Conservation (phyloP, 2,113 vertebrate species). For the Paraplagusia blochii region DNA sequence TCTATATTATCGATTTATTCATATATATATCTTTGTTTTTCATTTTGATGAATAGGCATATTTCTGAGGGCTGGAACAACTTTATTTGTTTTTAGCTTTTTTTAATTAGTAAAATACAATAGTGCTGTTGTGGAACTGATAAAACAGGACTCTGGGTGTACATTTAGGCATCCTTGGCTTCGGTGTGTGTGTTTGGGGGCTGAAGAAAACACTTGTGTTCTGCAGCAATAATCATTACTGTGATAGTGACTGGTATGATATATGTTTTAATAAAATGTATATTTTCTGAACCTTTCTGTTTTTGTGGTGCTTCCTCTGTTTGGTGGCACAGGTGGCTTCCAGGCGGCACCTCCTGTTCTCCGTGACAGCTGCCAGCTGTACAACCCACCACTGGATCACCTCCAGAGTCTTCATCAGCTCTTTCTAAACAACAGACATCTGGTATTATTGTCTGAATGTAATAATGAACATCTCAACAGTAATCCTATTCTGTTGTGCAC, state of each 20-base stretch:
- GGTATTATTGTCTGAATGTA: background rate
- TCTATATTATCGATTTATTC: no score
- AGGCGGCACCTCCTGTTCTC: slow-evolving; percentile 67
- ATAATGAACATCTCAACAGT: background rate
- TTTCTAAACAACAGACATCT: slow-evolving; percentile 9
- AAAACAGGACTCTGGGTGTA: no score
- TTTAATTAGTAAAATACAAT: no score
- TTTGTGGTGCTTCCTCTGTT: slow-evolving; percentile 16
- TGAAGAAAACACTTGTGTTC: background rate
- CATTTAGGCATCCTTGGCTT: background rate
- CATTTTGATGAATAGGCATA: no score
- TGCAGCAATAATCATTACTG: background rate
- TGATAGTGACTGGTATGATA: background rate
- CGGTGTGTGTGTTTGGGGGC: background rate
- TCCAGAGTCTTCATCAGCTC: slow-evolving; percentile 30
- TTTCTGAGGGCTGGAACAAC: no score
- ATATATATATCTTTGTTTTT: no score
- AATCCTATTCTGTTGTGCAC: no score
- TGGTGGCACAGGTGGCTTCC: slow-evolving; percentile 31
- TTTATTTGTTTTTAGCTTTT: no score
- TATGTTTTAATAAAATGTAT: background rate
- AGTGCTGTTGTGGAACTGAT: no score
- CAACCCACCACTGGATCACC: slow-evolving; percentile 30
- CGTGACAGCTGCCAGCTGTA: slow-evolving; percentile 17
- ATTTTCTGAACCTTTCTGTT: slow-evolving; percentile 51